Percentiles rank a stretch among this genome's conserved stretches.
phyloP scores from a whole-genome alignment of 2,797 vertebrate genomes.

The Mormyrus hasselquistii region DNA sequence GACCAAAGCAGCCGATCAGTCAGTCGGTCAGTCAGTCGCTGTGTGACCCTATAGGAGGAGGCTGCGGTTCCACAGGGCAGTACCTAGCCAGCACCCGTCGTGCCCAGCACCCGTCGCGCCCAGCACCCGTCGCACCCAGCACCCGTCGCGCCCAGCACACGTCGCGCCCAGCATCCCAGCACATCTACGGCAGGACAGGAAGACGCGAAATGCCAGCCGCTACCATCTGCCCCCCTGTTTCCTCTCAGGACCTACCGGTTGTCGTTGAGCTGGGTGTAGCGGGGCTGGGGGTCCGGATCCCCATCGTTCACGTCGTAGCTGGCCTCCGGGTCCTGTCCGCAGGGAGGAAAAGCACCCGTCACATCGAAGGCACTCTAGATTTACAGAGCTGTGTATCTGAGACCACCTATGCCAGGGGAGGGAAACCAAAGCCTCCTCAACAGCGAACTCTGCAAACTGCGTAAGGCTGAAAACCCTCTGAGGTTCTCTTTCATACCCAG shows the following conservation, averaged over 20 bases:
- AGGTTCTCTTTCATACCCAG: not conserved
- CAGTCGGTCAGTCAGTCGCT: not conserved
- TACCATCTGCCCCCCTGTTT: not conserved
- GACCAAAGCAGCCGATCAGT: not conserved
- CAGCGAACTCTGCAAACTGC: not conserved
- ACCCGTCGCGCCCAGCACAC: not conserved
- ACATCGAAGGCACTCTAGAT: not conserved
- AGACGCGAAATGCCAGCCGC: not conserved
- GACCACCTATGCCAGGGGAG: not conserved
- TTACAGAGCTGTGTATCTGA: not conserved
- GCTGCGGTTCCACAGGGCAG: not conserved
- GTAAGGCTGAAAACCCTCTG: not conserved
- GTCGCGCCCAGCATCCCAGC: not conserved
- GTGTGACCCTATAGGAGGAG: not conserved
- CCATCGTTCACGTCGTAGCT: conserved; percentile 97
- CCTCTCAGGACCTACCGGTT: conserved; percentile 69
- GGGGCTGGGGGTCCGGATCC: conserved; percentile 89
- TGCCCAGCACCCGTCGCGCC: no score
- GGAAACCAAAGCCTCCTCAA: not conserved
- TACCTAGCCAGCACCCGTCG: not conserved
- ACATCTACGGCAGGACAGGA: not conserved
- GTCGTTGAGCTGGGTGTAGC: conserved; percentile 96
- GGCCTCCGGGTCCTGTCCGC: conserved; percentile 78
- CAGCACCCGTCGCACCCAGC: not conserved
- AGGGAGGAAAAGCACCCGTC: conserved; percentile 18